A percentile compares a stretch with the other conserved stretches of the same genome.
Evolutionary conservation across 2,113 vertebrate species (phyloP).

Genomic region (Pelusios castaneus): DNA sequence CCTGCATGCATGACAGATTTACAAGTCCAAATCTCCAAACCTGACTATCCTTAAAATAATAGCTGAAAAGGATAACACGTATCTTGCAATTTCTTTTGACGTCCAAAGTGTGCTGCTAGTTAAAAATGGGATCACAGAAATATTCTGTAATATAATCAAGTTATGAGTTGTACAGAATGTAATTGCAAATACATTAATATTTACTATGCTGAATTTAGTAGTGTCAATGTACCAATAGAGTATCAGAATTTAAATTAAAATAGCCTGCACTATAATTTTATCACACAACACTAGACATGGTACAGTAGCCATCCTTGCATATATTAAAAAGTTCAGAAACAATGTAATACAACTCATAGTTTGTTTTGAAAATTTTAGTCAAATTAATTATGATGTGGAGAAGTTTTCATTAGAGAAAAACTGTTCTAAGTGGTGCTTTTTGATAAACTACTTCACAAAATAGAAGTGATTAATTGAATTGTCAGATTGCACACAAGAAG

Average conservation of each 20-base stretch:
- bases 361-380: constrained; percentile 45
- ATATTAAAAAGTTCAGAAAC: constrained; percentile 25
- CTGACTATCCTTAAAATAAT: background rate
- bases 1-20: constrained; percentile 51
- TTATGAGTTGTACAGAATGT: background rate
- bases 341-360: constrained; percentile 22
- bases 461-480: constrained; percentile 60
- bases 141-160: rapidly evolving
- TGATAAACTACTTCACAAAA: constrained; percentile 47
- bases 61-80: background rate
- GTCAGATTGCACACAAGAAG: constrained; percentile 40
- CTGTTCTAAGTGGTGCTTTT: constrained; percentile 32
- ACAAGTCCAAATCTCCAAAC: background rate
- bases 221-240: background rate
- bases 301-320: constrained; percentile 7
- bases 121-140: background rate
- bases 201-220: constrained; percentile 27
- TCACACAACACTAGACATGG: background rate
- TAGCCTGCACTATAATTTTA: constrained; percentile 6
- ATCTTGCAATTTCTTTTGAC: background rate
- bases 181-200: constrained; percentile 13
- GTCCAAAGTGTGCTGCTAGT: background rate
- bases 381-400: constrained; percentile 27
- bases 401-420: constrained; percentile 53
- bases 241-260: constrained; percentile 2